Base-by-base conservation (phyloP, 2,888 invertebrate species). In the Dermolepida albohirtum region DNA sequence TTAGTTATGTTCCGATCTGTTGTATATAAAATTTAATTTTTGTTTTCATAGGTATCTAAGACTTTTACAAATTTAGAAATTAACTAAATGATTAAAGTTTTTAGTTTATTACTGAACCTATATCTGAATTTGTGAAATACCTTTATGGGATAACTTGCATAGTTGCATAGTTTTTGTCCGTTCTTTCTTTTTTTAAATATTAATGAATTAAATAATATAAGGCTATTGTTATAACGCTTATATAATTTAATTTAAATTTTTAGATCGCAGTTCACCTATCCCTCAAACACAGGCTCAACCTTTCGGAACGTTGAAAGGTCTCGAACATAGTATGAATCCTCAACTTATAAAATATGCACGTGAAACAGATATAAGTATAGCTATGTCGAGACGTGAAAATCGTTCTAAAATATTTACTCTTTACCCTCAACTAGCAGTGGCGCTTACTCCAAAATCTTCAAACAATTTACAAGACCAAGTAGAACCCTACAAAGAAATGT, bases 291-390 rank as follows among this genome's bases (percentile, higher is more conserved):
- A 85, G 72, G 83, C 84, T n/a, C 84, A 89, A 29, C 87, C 89
- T 4, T 94, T 92, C 81, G 95, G 95, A 5, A 95, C 95, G 0
- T 84, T 95, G 0, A 94, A 94, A 80, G 94, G 95, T 0, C 85
- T 95, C 50, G 96, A 96, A 78, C 94, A 95, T 80, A 95, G 94
- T 77, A 93, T 96, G 90, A 96, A 96, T 84, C 96, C 96, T 0
- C 93, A 95, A 76, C 85, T 96, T 64, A 93, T 94, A 81, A 91
- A 93, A 81, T 97, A 96, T 81, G 93, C 95, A 0, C 87, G 95
- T 40, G 96, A 97, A 85, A 96, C 96, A 0, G 96, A 96, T 77
- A 88, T 91, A 72, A 93, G 94, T 17, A 93, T 96, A 76, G 91
- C 94, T 16, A 88, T 90, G 69, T 89, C 93, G 0, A 86, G 96